Evolutionary conservation across 2,797 vertebrate species (phyloP).

Genomic region (Buphagus erythrorhynchus): DNA sequence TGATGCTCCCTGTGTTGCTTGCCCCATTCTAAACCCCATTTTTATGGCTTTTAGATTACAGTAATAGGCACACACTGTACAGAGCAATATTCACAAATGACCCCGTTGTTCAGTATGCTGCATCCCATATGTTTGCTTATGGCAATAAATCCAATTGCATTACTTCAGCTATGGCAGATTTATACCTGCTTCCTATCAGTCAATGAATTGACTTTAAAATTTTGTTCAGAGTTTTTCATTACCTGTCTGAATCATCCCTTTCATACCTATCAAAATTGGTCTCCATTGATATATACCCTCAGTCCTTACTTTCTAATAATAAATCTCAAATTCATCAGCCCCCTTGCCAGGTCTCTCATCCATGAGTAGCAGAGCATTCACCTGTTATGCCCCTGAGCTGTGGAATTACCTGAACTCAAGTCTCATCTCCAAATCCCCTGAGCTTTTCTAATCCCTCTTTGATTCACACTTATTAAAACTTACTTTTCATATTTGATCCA

Average conservation of each 20-base stretch:
- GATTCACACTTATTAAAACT: slow-evolving; percentile 76
- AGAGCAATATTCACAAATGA: slow-evolving; percentile 41
- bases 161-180: slow-evolving; percentile 71
- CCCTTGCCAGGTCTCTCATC: slow-evolving; percentile 71
- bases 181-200: slow-evolving; percentile 68
- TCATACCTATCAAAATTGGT: slow-evolving; percentile 64
- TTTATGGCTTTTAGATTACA: slow-evolving; percentile 58
- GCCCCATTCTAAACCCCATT: neutral
- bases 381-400: slow-evolving; percentile 58
- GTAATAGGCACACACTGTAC: slow-evolving; percentile 12
- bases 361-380: slow-evolving; percentile 76
- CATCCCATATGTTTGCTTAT: slow-evolving; percentile 50
- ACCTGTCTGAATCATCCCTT: slow-evolving; percentile 61
- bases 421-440: slow-evolving; percentile 66
- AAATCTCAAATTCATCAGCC: slow-evolving; percentile 80
- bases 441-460: slow-evolving; percentile 73
- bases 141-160: slow-evolving; percentile 69
- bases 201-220: slow-evolving; percentile 75
- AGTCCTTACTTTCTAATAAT: slow-evolving; percentile 74
- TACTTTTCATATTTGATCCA: slow-evolving; percentile 75
- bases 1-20: neutral
- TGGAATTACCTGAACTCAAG: slow-evolving; percentile 70
- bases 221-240: slow-evolving; percentile 77
- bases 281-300: slow-evolving; percentile 71
- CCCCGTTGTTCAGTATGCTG: slow-evolving; percentile 22